Conservation (phyloP, 2,797 vertebrate genomes). For the Glossophaga mutica region DNA sequence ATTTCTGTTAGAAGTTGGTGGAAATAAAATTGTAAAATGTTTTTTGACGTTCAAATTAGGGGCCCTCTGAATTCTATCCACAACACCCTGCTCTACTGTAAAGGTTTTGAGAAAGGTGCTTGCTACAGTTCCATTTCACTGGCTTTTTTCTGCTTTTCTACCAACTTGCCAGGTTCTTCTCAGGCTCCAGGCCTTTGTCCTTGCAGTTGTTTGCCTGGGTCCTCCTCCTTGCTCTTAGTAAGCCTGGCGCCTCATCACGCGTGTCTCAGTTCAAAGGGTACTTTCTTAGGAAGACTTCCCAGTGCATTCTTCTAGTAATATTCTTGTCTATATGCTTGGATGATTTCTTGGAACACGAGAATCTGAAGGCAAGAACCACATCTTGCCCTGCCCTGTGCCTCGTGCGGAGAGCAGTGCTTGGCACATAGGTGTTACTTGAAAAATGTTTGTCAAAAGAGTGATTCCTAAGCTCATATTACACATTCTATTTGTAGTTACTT, state of each 20-base stretch:
- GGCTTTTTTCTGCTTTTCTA: not conserved
- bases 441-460: not conserved
- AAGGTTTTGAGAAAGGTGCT: not conserved
- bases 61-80: not conserved
- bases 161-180: not conserved
- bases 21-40: not conserved
- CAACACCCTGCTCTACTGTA: not conserved
- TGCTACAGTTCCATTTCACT: not conserved
- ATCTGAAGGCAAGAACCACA: not conserved
- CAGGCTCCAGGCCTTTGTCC: not conserved
- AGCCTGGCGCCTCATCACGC: not conserved
- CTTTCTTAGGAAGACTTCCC: not conserved
- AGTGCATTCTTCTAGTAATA: not conserved
- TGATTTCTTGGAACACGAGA: not conserved
- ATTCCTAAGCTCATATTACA: not conserved
- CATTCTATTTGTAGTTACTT: not conserved
- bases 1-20: not conserved
- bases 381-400: not conserved
- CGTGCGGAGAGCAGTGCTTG: not conserved
- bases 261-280: not conserved
- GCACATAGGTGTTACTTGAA: not conserved
- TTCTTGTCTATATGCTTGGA: not conserved
- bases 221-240: not conserved
- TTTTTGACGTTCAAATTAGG: not conserved
- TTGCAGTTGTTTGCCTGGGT: not conserved